Base-by-base conservation (phyloP, 2,113 vertebrate species). In the Lepisosteus osseus region DNA sequence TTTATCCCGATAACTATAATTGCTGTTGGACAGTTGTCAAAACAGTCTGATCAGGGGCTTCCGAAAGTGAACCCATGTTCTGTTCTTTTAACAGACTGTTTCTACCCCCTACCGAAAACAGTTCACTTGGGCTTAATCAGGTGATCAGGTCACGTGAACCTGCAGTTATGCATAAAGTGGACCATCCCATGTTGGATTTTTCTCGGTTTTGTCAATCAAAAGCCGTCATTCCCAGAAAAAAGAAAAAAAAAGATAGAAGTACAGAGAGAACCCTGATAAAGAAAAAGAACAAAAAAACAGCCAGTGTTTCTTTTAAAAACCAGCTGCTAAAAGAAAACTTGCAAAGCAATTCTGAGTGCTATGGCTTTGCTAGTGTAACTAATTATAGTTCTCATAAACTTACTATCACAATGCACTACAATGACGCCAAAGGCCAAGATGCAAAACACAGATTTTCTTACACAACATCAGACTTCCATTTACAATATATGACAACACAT, bases 81-180 rank as follows among this genome's bases (percentile, higher is more conserved):
- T 55, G 44, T 29, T 67, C 69, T 73, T 3, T 0, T 70, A 74
- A 74, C 77, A 75, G 82, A 54, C 42, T 69, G 42, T 68, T 82
- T 83, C 74, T 83, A 86, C 86, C 75, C 66, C 70, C 69, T 3
- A 74, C 85, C 81, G 62, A 67, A 17, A 86, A 85, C 4, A 73
- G 72, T 15, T 83, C 74, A 76, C 79, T 65, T 84, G 85, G 72
- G 80, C 86, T 68, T 70, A 2, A 45, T 17, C 15, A 17, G 15
- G 15, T 17, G 15, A 17, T 70, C 67, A 64, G 59, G 45, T 82
- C 43, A 80, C 41, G 17, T 72, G 79, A 83, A 79, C 45, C 64
- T 64, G 72, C 14, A 77, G 29, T 75, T 85, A 80, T 69, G 61
- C 68, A 83, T 79, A 73, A 64, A 17, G 3, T 43, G 76, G 77